Base-by-base conservation (phyloP, 2,888 invertebrate species). In the Crepidodera aurea region DNA sequence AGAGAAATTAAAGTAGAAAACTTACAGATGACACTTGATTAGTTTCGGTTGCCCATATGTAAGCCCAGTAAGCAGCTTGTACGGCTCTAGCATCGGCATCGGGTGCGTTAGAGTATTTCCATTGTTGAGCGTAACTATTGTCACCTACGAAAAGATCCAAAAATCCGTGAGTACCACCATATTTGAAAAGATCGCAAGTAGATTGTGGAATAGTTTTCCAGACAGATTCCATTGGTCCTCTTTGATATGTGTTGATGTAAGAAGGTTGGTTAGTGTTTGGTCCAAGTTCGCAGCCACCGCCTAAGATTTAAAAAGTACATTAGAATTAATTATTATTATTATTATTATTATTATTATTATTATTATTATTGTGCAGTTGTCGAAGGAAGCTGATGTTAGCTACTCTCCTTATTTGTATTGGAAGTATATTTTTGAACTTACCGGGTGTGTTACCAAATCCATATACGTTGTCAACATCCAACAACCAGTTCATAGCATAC, bases 51-150 rank as follows among this genome's bases (percentile, higher is more conserved):
- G 72, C 72, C 71, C 71, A 72, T 16, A 53, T 22, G 12, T 61
- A 54, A 29, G 73, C 70, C 69, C 72, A 71, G 54, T 63, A 71
- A 39, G 71, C 68, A 16, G 70, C 68, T 68, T 73, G 68, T 44
- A 73, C 48, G 16, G 71, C 66, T 64, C 74, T 62, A 37, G 73
- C 65, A 46, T 72, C 71, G 46, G 73, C 71, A 57, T 73, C 69
- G 46, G 73, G 70, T 50, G 70, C 70, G 51, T 69, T 66, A 5
- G 70, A 68, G 59, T 65, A 72, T 54, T 68, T 67, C 68, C 69
- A 72, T 32, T 62, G 68, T 18, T 62, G 59, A 7, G 58, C 51
- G 37, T 68, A 68, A 37, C 42, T 58, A 51, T 39, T 62, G 32
- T 66, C 68, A 7, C 53, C 56, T 1, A 60, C 54, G 48, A 64